Conservation (phyloP, 2,797 vertebrate species). For the Vireo griseus region DNA sequence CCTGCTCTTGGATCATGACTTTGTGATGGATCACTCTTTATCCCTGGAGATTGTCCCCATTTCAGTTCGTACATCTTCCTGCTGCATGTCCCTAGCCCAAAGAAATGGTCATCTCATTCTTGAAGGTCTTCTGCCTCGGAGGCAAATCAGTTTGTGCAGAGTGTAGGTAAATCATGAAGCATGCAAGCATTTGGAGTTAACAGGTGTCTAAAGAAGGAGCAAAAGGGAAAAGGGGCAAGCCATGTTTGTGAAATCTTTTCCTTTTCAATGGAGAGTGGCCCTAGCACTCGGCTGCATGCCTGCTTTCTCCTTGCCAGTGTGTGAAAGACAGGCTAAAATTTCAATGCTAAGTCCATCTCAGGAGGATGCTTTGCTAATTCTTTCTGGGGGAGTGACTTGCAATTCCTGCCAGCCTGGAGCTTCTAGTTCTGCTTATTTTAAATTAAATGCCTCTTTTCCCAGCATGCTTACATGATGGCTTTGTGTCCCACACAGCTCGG, state of each 20-base stretch:
- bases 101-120: background rate
- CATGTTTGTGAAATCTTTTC: background rate
- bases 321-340: background rate
- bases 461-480: background rate
- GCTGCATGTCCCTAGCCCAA: background rate
- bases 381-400: background rate
- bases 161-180: background rate
- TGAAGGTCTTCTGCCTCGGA: background rate
- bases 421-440: background rate
- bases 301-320: background rate
- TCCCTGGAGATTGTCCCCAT: background rate
- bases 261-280: background rate
- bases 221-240: background rate
- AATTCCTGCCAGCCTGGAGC: background rate
- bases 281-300: background rate
- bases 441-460: conserved; percentile 17
- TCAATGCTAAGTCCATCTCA: background rate
- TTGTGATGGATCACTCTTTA: background rate
- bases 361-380: background rate
- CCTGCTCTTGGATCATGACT: background rate
- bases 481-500: background rate
- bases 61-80: background rate
- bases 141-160: background rate
- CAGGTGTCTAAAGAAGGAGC: background rate
- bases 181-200: background rate